These are phyloP conservation scores for Enteromius argenteus DNA, from an alignment of 2,797 vertebrate genomes.

Conservation along the genomic window DNA sequence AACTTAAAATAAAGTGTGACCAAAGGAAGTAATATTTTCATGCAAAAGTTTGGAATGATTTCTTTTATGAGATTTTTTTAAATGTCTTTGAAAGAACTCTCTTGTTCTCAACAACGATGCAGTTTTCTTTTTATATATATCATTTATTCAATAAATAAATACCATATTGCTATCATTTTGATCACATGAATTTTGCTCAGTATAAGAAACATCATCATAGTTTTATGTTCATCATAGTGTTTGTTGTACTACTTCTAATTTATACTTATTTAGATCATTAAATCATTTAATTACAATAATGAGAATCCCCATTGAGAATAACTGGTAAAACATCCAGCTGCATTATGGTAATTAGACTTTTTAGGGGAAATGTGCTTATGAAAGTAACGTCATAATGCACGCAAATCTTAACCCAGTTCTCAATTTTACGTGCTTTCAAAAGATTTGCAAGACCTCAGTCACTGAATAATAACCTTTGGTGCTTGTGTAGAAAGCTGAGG, in stretches of 20 bases:
- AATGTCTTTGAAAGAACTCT: neutral
- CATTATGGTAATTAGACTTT: constrained; percentile 7
- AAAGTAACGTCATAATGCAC: neutral
- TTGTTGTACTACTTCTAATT: neutral
- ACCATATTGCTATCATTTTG: neutral
- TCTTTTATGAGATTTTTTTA: neutral
- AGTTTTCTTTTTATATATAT: too few relatives aligned
- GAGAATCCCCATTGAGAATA: neutral
- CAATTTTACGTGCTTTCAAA: neutral
- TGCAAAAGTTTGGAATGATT: neutral
- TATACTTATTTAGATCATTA: constrained; percentile 4
- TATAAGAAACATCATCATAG: neutral
- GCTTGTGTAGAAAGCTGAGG: neutral
- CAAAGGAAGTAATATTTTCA: neutral
- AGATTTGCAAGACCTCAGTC: neutral
- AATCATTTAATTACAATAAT: neutral
- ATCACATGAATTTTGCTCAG: neutral
- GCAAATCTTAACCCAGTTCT: neutral
- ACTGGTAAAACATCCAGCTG: constrained; percentile 15
- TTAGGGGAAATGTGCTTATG: neutral
- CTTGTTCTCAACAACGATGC: too few relatives aligned
- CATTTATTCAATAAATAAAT: too few relatives aligned
- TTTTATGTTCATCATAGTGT: neutral
- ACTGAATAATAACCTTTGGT: neutral
- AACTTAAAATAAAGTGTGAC: neutral